Base-by-base conservation (phyloP, 2,113 vertebrate genomes). In the Sinocyclocheilus maitianheensis region DNA sequence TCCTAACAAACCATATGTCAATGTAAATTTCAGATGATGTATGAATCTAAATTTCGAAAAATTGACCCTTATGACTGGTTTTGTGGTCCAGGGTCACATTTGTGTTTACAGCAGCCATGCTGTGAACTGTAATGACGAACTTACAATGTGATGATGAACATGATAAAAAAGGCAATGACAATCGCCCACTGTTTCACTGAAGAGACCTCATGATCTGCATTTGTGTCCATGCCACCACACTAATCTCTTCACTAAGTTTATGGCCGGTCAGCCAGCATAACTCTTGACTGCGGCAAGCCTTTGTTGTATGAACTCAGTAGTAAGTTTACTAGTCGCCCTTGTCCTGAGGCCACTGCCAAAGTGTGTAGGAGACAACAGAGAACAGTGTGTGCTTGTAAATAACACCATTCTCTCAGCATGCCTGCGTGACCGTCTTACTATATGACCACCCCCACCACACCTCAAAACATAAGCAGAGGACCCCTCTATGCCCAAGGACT, bases 311-410 rank as follows among this genome's bases (percentile, higher is more conserved):
- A 83, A 67, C 79, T 67, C 51, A 83, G 67, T 85, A 85, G 85
- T 85, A 81, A 88, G 89, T 90, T 88, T 88, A 90, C 85, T 77
- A 79, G 87, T 85, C 12, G 20, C 40, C 74, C 65, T 88, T 88
- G 87, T 90, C 89, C 81, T 26, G 83, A 46, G 87, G 87, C 83
- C 79, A 90, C 79, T 37, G 62, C 85, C 76, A 85, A 81, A 77
- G 71, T 51, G 60, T 40, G 81, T 71, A 53, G 43, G 77, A 85
- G 30, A 90, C 85, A 90, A 90, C 79, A 81, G 83, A 55, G 34
- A 83, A 87, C 85, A 90, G 85, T 88, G 87, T 90, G 80, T 77
- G 71, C 83, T 87, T 75, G 75, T 88, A 81, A 90, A 90, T 84
- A 84, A 83, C 84, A 37, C 75, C 55, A 88, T 90, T 88, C 85